Conservation (phyloP, 2,797 vertebrate species). For the Balearica regulorum region DNA sequence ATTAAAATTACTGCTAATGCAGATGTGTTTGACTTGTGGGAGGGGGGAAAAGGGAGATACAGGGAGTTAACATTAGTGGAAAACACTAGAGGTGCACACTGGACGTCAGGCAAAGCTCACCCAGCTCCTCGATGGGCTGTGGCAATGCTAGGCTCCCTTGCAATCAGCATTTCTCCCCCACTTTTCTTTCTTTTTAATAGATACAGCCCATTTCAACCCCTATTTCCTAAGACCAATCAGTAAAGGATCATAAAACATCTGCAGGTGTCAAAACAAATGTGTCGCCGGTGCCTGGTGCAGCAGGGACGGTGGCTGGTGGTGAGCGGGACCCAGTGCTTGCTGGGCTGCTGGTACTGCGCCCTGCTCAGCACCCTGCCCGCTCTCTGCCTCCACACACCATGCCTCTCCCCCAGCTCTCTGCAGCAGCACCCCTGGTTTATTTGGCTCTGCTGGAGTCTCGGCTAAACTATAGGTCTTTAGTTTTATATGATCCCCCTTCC, state of each 20-base stretch:
- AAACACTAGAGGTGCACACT: background rate
- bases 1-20: background rate
- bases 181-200: background rate
- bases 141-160: background rate
- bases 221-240: background rate
- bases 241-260: background rate
- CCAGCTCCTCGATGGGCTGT: background rate
- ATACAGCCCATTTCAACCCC: background rate
- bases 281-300: background rate
- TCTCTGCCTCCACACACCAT: background rate
- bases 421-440: background rate
- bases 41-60: background rate
- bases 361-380: background rate
- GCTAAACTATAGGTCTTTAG: background rate
- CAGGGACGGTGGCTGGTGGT: background rate
- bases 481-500: background rate
- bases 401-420: background rate
- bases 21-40: background rate
- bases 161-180: background rate
- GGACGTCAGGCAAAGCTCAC: background rate
- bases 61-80: background rate
- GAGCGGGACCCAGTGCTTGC: background rate
- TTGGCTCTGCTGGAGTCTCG: background rate
- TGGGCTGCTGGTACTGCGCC: rapidly evolving
- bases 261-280: background rate